Conservation (phyloP, 2,797 vertebrate genomes). For the Rousettus madagascariensis region DNA sequence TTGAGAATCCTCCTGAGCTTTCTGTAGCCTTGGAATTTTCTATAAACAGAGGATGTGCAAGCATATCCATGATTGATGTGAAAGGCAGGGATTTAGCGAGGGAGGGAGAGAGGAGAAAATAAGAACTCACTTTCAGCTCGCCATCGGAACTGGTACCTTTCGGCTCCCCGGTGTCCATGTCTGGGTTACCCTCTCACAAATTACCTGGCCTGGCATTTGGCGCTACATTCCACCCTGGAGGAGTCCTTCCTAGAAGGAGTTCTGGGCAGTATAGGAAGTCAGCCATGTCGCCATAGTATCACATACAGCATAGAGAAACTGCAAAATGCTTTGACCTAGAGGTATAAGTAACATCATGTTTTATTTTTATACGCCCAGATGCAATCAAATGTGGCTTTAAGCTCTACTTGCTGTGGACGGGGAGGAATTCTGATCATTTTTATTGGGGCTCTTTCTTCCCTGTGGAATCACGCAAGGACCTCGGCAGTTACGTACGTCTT, state of each 20-base stretch:
- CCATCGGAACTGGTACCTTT: neutral
- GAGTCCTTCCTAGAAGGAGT: neutral
- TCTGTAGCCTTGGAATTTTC: constrained; percentile 49
- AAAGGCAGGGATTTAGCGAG: neutral
- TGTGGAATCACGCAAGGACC: neutral
- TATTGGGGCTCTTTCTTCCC: neutral
- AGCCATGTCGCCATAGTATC: neutral
- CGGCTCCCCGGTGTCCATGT: neutral
- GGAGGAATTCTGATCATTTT: neutral
- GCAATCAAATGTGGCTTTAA: constrained; percentile 1
- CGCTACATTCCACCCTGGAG: neutral
- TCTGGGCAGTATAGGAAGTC: neutral
- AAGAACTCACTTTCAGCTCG: constrained; percentile 8
- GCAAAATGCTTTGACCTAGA: neutral
- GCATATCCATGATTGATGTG: neutral
- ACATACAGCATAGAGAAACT: neutral
- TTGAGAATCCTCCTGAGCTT: constrained; percentile 26
- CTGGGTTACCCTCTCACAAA: neutral
- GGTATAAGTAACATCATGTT: neutral
- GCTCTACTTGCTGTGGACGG: neutral
- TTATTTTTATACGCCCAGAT: constrained; percentile 39
- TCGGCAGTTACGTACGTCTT: neutral
- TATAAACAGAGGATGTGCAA: constrained; percentile 46
- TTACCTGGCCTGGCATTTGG: neutral
- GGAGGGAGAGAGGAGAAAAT: neutral